These are phyloP conservation scores for Sycon ciliatum DNA, from an alignment of 37 sponge, comb jelly and placozoan genomes.

Conservation along the genomic window DNA sequence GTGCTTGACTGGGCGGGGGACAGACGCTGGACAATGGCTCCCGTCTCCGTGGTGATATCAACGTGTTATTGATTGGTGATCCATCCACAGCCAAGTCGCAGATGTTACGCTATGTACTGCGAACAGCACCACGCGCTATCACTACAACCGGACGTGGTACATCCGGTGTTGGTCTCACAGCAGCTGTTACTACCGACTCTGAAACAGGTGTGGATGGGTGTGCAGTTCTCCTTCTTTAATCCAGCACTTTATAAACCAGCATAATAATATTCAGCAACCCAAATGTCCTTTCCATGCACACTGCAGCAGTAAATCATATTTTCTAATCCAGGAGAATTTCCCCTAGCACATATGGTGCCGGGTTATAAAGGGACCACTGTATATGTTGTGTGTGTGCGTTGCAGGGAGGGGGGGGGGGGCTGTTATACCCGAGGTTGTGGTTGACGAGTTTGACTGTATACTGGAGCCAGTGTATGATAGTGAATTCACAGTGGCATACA, in stretches of 20 bases:
- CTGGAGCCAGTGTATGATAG: no score
- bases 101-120: constrained; percentile 82
- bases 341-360: no score
- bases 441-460: no score
- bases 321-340: no score
- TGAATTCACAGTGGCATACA: no score
- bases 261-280: not conserved
- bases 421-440: no score
- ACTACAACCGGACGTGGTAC: constrained; percentile 96
- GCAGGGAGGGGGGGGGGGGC: no score
- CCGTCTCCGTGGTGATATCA: constrained; percentile 86
- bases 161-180: constrained; percentile 96
- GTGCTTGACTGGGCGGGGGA: no score
- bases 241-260: no score
- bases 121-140: constrained; percentile 88
- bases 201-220: constrained; percentile 61
- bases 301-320: no score
- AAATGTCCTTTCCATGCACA: not conserved
- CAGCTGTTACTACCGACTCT: constrained; percentile 91
- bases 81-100: constrained; percentile 97
- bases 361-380: no score
- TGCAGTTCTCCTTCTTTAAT: not conserved
- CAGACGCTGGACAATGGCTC: constrained; percentile 86
- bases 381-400: no score
- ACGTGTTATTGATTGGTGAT: constrained; percentile 87